Evolutionary conservation across 1,140 invertebrate genomes (phyloP), one percentile per base, ranked within the genome.

Genomic region (Tetragonula clypearis): DNA sequence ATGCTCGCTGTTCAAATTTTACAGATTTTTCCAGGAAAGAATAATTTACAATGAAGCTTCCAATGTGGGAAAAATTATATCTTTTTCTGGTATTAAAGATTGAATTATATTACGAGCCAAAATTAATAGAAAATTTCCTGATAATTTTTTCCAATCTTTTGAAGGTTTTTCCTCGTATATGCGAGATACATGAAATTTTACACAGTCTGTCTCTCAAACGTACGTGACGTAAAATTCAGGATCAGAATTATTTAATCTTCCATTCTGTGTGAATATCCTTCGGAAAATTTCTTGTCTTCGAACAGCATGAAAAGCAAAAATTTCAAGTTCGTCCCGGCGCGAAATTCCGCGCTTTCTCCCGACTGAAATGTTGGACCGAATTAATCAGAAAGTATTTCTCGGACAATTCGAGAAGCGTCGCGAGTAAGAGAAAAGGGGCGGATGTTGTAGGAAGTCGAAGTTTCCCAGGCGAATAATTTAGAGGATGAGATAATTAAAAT

Each of bases 401-500:
- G 30, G 56, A 75, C 53, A n/a, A 72, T 78, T 12, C 41, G 9
- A 30, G 77, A 66, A 62, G 56, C 26, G 26, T 82, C 66, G 73
- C 53, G 17, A 2, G 14, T 12, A 0, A 23, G 65, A 60, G 55
- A n/a, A 56, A 69, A 55, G 68, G 56, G 68, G 15, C 26, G 76
- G 17, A 72, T 77, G 41, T 79, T 68, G 60, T 72, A 84, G 74
- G 82, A 89, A 82, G 79, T 82, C 71, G 86, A 89, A 82, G 21
- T 79, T 85, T 81, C 81, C 86, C 86, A 77, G 86, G 87, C 90
- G 89, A 88, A 92, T 92, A 93, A 93, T 92, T 93, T 89, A 87
- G 87, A 90, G 88, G 91, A 92, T 87, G 92, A 92, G 91, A 92
- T 93, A 93, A 93, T 93, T 93, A 93, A 93, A 93, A 93, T 90